Percentiles rank a stretch among this genome's conserved stretches.
These are phyloP conservation scores for Portevinia maculata DNA, from an alignment of 2,888 invertebrate genomes.

Conservation along the genomic window DNA sequence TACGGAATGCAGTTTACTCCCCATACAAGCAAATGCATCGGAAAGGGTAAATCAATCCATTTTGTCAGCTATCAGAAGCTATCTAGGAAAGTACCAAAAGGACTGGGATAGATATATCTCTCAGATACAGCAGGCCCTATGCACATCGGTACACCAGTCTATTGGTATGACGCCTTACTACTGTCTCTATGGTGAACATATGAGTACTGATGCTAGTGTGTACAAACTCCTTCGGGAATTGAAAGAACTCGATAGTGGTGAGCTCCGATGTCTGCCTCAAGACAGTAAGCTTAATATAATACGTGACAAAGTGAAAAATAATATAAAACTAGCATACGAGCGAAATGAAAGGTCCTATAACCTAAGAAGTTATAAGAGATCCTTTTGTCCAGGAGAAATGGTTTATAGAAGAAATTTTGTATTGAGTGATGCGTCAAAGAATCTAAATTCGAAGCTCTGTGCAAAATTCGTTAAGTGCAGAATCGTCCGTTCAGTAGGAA, in stretches of 20 bases:
- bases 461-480: not conserved
- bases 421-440: not conserved
- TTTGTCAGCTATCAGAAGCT: conserved; percentile 5
- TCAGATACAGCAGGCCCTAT: not conserved
- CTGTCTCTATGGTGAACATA: conserved; percentile 43
- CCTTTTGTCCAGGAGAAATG: not conserved
- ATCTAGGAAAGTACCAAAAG: not conserved
- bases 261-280: not conserved
- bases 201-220: conserved; percentile 29
- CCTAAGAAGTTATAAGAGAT: not conserved
- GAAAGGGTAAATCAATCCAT: conserved; percentile 5
- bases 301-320: not conserved
- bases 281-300: not conserved
- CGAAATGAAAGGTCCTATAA: not conserved
- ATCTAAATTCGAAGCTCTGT: not conserved
- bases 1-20: conserved; percentile 3
- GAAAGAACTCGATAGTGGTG: too few species aligned
- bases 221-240: conserved; percentile 31
- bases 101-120: not conserved
- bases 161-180: conserved; percentile 36
- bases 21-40: conserved; percentile 5
- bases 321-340: not conserved
- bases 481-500: not conserved
- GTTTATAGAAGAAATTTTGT: not conserved
- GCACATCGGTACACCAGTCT: conserved; percentile 44